These are phyloP conservation scores for Tupiocoris notatus DNA, from an alignment of 2,888 invertebrate genomes.

Conservation along the genomic window DNA sequence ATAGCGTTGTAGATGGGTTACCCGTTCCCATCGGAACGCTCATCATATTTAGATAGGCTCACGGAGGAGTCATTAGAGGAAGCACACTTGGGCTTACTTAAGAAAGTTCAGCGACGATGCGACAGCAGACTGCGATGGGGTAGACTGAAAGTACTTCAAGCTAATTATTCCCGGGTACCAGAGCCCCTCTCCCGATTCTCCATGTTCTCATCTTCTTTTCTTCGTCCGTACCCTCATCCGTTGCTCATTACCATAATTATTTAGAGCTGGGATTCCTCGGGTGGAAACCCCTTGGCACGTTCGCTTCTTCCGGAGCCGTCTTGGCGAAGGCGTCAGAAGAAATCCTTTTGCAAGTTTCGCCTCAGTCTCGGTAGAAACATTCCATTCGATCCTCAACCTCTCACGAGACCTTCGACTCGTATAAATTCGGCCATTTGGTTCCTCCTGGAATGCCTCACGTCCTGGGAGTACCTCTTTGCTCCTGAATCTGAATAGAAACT, in stretches of 20 bases:
- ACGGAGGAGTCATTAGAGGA: constrained; percentile 24
- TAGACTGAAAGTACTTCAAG: constrained; percentile 28
- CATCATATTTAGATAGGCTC: constrained; percentile 36
- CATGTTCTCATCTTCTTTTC: not conserved
- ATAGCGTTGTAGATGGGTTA: not conserved
- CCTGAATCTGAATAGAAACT: no score
- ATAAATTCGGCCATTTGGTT: not conserved
- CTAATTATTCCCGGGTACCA: constrained; percentile 31
- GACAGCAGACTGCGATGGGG: constrained; percentile 4
- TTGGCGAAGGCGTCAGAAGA: not conserved
- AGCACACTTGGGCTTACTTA: constrained; percentile 27
- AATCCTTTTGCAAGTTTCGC: constrained; percentile 7
- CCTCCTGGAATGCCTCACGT: not conserved
- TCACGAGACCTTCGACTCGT: not conserved
- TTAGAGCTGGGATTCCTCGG: constrained; percentile 29
- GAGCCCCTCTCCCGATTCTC: not conserved
- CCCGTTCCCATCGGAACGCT: constrained; percentile 21
- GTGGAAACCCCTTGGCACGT: constrained; percentile 6
- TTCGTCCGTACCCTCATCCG: not conserved
- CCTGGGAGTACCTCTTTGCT: no score
- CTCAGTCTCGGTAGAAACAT: not conserved
- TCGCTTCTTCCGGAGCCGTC: not conserved
- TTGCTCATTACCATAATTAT: constrained; percentile 34
- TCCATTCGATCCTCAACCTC: not conserved
- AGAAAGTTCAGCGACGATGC: constrained; percentile 29